These are phyloP conservation scores for Spodoptera exigua DNA, from an alignment of 2,888 invertebrate genomes.

Conservation along the genomic window DNA sequence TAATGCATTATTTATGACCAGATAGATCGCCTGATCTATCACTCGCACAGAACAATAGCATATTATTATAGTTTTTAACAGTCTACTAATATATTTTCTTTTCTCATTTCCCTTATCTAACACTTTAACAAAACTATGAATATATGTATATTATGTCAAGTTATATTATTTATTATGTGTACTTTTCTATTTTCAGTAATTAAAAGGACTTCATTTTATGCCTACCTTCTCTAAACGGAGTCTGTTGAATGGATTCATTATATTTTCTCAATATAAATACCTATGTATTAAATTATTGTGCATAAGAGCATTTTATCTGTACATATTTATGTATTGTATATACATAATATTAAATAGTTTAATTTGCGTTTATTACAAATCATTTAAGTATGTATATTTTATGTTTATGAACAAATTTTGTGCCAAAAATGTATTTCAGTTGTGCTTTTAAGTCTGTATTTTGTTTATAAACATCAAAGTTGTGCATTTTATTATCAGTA, in stretches of 20 bases:
- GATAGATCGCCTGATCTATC: not conserved
- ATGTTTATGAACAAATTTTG: slow-evolving; percentile 45
- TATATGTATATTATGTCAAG: slow-evolving; percentile 27
- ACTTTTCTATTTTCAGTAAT: slow-evolving; percentile 53
- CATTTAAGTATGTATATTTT: slow-evolving; percentile 30
- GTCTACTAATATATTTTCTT: slow-evolving; percentile 22
- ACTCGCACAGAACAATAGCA: slow-evolving; percentile 5
- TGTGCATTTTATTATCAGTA: slow-evolving; percentile 22
- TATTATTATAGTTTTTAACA: slow-evolving; percentile 8
- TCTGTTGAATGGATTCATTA: slow-evolving; percentile 40
- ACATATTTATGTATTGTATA: slow-evolving; percentile 40
- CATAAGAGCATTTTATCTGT: slow-evolving; percentile 14
- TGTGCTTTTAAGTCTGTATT: slow-evolving; percentile 24
- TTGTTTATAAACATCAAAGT: slow-evolving; percentile 32
- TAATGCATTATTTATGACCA: no score
- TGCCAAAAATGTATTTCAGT: slow-evolving; percentile 49
- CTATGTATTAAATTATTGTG: slow-evolving; percentile 24
- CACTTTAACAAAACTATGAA: slow-evolving; percentile 23
- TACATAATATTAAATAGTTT: slow-evolving; percentile 16
- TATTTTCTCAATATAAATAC: slow-evolving; percentile 19
- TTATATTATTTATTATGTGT: slow-evolving; percentile 50
- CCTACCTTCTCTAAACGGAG: slow-evolving; percentile 38
- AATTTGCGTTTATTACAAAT: slow-evolving; percentile 31
- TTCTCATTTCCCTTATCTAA: slow-evolving; percentile 24
- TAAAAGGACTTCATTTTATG: slow-evolving; percentile 50